A percentile compares a stretch with the other conserved stretches of the same genome.
Evolutionary conservation across 2,797 vertebrate species (phyloP).

Genomic region (Artibeus lituratus): DNA sequence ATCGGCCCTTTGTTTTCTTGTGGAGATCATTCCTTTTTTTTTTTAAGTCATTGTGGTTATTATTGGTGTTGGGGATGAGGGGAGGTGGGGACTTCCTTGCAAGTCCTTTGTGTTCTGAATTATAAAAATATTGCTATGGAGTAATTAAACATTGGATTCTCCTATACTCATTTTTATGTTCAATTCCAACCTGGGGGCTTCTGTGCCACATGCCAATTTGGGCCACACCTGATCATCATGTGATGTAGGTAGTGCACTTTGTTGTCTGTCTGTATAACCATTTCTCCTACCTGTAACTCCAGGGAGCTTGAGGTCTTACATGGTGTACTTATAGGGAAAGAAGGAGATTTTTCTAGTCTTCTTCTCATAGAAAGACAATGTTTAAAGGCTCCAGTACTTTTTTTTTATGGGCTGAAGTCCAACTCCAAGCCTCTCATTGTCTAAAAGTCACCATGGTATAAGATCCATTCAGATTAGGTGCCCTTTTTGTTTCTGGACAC

Average conservation of each 20-base stretch:
- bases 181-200: background rate
- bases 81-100: background rate
- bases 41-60: background rate
- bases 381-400: background rate
- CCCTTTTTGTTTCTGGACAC: background rate
- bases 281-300: background rate
- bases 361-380: background rate
- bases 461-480: background rate
- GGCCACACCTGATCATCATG: background rate
- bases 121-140: background rate
- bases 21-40: background rate
- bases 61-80: background rate
- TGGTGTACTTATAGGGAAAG: background rate
- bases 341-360: background rate
- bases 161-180: background rate
- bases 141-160: background rate
- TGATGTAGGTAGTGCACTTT: background rate
- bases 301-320: background rate
- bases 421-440: background rate
- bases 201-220: background rate
- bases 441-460: background rate
- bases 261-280: background rate
- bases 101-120: background rate
- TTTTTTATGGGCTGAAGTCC: background rate
- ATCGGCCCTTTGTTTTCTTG: background rate